Conservation (phyloP, 2,797 vertebrate species). For the Myripristis jacobus region DNA sequence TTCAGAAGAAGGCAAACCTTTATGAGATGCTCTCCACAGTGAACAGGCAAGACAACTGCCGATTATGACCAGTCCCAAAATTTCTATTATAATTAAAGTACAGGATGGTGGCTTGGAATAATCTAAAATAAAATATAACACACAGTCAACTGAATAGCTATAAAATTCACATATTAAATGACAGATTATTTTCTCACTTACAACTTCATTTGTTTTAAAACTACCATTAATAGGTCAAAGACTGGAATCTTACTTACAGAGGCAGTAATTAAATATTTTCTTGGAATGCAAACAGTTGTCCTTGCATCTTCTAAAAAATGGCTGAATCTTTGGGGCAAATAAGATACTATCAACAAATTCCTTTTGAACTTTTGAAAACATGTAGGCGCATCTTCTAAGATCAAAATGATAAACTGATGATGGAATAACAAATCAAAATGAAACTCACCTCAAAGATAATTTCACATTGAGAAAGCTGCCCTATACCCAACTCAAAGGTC, state of each 20-base stretch:
- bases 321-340: slow-evolving; percentile 73
- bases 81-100: slow-evolving; percentile 34
- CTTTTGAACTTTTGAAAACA: not conserved
- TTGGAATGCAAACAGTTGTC: slow-evolving; percentile 57
- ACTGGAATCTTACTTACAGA: slow-evolving; percentile 44
- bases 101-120: slow-evolving; percentile 5
- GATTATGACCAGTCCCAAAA: slow-evolving; percentile 48
- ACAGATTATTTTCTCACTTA: not conserved
- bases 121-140: slow-evolving; percentile 36
- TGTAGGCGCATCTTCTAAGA: not conserved
- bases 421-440: not conserved
- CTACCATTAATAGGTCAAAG: not conserved
- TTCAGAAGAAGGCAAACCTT: slow-evolving; percentile 63
- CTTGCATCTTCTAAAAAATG: slow-evolving; percentile 74
- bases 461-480: slow-evolving; percentile 56
- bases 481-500: slow-evolving; percentile 62
- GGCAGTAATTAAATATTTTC: slow-evolving; percentile 37
- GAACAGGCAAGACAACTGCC: slow-evolving; percentile 48
- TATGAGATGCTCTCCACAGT: slow-evolving; percentile 41
- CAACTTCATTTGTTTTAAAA: not conserved
- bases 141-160: not conserved
- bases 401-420: not conserved
- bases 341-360: not conserved
- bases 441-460: slow-evolving; percentile 69
- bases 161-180: not conserved